Evolutionary conservation across 2,797 vertebrate species (phyloP).

Genomic region (Monodelphis domestica): DNA sequence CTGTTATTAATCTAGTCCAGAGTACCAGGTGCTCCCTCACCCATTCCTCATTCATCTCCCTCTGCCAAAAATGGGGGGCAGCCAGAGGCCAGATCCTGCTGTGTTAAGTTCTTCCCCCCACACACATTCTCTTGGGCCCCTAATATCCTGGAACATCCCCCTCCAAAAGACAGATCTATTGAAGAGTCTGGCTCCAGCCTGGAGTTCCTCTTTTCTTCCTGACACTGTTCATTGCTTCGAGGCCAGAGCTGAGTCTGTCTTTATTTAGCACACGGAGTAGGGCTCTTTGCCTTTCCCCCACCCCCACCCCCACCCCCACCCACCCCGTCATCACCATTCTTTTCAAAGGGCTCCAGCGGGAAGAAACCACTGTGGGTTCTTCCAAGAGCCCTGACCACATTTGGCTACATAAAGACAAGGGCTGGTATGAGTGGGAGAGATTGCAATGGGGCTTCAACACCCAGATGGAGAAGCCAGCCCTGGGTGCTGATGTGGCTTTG

Average conservation of each 20-base stretch:
- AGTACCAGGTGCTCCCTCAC: neutral
- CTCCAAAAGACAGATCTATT: neutral
- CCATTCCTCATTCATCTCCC: neutral
- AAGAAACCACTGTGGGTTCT: neutral
- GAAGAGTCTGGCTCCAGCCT: neutral
- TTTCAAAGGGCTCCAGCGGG: neutral
- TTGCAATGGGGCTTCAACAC: neutral
- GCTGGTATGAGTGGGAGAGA: neutral
- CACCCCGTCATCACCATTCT: neutral
- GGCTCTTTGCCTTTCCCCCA: neutral
- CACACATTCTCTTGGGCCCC: neutral
- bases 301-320: accelerated
- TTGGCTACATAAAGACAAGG: neutral
- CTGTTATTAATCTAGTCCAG: neutral
- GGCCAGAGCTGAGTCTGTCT: neutral
- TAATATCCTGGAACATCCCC: neutral
- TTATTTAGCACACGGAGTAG: neutral
- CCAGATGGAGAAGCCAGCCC: neutral
- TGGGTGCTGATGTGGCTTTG: neutral
- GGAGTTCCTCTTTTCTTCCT: neutral
- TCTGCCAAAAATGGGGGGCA: neutral
- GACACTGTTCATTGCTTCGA: neutral
- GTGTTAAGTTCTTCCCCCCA: neutral
- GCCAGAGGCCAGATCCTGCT: neutral
- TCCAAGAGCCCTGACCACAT: neutral